Conservation (phyloP, 2,797 vertebrate species). For the Chaenodraco wilsoni region DNA sequence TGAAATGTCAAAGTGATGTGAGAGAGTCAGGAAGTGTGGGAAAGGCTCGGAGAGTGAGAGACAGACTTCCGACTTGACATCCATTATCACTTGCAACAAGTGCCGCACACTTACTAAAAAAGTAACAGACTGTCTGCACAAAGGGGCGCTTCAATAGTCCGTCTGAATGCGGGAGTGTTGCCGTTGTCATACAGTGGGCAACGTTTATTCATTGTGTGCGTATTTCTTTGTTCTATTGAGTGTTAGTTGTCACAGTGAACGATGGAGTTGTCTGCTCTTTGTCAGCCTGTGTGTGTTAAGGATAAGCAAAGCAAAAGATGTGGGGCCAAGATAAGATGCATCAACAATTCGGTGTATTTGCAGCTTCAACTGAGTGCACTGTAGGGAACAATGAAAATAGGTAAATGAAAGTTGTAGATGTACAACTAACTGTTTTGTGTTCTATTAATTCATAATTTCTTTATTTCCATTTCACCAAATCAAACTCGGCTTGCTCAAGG, state of each 20-base stretch:
- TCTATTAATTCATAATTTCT: neutral
- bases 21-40: slow-evolving; percentile 7
- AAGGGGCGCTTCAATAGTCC: slow-evolving; percentile 8
- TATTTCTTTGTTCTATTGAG: slow-evolving; percentile 31
- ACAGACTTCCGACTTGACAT: slow-evolving; percentile 27
- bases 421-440: neutral
- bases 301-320: neutral
- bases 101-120: neutral
- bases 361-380: neutral
- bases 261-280: slow-evolving; percentile 3
- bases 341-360: neutral
- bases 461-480: neutral
- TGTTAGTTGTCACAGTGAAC: slow-evolving; percentile 41
- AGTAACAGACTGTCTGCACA: neutral
- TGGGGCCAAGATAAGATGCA: neutral
- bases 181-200: neutral
- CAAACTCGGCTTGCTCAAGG: neutral
- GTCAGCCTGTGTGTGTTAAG: neutral
- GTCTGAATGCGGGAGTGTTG: slow-evolving; percentile 8
- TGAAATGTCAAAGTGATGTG: neutral
- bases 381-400: neutral
- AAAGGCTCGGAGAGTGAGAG: slow-evolving; percentile 4
- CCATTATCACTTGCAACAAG: slow-evolving; percentile 19
- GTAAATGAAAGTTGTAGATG: neutral
- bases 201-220: slow-evolving; percentile 17